Percentiles rank a stretch among this genome's conserved stretches.
phyloP scores from a whole-genome alignment of 2,797 vertebrate genomes.

The Cuculus canorus region DNA sequence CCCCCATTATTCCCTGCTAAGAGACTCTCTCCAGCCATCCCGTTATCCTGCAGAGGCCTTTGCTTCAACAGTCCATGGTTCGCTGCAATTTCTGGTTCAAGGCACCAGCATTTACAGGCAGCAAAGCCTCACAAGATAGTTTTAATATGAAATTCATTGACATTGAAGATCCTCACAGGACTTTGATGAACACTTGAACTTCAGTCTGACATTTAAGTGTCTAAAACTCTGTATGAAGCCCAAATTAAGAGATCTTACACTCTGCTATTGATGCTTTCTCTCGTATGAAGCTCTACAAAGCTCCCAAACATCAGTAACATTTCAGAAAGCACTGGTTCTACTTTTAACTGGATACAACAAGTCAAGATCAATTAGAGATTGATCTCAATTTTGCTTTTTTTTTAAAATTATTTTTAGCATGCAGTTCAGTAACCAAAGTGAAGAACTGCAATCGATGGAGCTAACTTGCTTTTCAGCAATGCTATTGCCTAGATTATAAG shows the following conservation, averaged over 20 bases:
- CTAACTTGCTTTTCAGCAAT: constrained; percentile 15
- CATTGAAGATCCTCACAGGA: not conserved
- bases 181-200: constrained; percentile 52
- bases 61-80: not conserved
- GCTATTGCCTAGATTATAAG: not conserved
- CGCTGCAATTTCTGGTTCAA: not conserved
- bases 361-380: constrained; percentile 70
- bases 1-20: not conserved
- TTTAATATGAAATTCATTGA: constrained; percentile 32
- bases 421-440: constrained; percentile 45
- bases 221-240: constrained; percentile 55
- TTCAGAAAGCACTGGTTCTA: constrained; percentile 41
- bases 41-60: not conserved
- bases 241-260: constrained; percentile 51
- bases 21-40: not conserved
- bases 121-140: not conserved
- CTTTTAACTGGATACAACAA: constrained; percentile 59
- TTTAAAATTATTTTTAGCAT: constrained; percentile 51
- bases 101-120: not conserved
- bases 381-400: constrained; percentile 44
- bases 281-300: constrained; percentile 1
- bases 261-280: constrained; percentile 31
- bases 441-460: constrained; percentile 25
- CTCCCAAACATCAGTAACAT: constrained; percentile 21
- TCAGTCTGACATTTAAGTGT: constrained; percentile 54